Evolutionary conservation across 2,113 vertebrate genomes (phyloP).

Genomic region (Pelecanoides urinatrix): DNA sequence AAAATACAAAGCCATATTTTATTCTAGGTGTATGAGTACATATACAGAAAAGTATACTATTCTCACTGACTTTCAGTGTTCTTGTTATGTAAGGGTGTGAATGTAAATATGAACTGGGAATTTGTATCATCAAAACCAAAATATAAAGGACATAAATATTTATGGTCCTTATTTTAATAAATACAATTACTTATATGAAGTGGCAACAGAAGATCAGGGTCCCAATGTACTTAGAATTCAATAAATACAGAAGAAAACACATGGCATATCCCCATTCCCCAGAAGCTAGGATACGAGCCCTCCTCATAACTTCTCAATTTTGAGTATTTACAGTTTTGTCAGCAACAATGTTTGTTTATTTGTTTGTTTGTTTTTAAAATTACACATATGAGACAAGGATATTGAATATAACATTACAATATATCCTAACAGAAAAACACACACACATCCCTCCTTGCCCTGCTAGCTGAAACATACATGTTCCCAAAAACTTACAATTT

Average conservation of each 20-base stretch:
- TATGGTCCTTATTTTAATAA: not conserved
- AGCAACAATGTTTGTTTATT: not conserved
- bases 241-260: not conserved
- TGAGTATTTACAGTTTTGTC: not conserved
- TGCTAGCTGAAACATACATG: not conserved
- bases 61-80: not conserved
- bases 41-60: not conserved
- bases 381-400: not conserved
- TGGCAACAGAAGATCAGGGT: not conserved
- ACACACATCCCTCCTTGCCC: not conserved
- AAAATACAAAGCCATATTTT: not conserved
- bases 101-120: not conserved
- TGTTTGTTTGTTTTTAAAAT: not conserved
- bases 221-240: not conserved
- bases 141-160: not conserved
- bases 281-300: not conserved
- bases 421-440: not conserved
- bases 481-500: not conserved
- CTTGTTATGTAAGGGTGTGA: not conserved
- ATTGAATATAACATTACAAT: not conserved
- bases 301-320: not conserved
- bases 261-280: not conserved
- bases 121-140: not conserved
- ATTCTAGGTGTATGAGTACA: not conserved
- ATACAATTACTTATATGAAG: not conserved